These are phyloP conservation scores for Phrynosoma blainvillii DNA, from an alignment of 2,113 vertebrate species.

Conservation along the genomic window DNA sequence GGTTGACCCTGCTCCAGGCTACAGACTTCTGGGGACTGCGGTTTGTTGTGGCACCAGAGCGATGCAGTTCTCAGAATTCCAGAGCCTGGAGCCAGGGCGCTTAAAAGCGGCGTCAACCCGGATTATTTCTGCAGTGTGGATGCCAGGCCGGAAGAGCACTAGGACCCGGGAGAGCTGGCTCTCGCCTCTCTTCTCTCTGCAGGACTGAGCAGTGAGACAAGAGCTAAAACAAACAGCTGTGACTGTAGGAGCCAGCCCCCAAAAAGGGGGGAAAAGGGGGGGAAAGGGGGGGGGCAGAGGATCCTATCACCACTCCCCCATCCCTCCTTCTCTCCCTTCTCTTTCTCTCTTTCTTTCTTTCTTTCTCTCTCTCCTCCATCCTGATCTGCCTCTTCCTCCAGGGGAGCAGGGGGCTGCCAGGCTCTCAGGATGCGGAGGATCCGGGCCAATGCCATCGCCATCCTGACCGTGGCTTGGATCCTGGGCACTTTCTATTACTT, in stretches of 20 bases:
- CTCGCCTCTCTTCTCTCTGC: slow-evolving; percentile 65
- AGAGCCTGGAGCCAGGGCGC: too few species aligned
- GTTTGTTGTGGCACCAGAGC: too few species aligned
- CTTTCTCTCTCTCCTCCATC: not conserved
- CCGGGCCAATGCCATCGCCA: slow-evolving; percentile 97
- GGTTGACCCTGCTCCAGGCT: too few species aligned
- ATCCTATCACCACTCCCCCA: slow-evolving; percentile 16
- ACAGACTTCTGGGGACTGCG: too few species aligned
- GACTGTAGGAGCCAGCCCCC: slow-evolving; percentile 52
- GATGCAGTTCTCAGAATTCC: too few species aligned
- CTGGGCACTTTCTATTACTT: slow-evolving; percentile 98
- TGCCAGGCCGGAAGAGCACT: slow-evolving; percentile 64
- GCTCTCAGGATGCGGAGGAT: slow-evolving; percentile 95
- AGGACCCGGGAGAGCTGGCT: slow-evolving; percentile 75
- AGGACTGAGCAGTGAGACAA: slow-evolving; percentile 64
- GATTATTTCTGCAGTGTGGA: too few species aligned
- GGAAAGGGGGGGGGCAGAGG: not conserved
- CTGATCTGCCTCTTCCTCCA: slow-evolving; percentile 30
- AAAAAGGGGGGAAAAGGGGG: slow-evolving; percentile 1
- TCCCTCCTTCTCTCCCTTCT: not conserved
- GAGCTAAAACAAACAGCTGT: slow-evolving; percentile 72
- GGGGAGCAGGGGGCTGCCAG: slow-evolving; percentile 49
- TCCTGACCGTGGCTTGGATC: slow-evolving; percentile 98
- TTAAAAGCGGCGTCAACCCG: too few species aligned
- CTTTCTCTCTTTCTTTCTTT: not conserved